phyloP scores from a whole-genome alignment of 35 echinoderm and acorn worm genomes.

The Apostichopus japonicus region DNA sequence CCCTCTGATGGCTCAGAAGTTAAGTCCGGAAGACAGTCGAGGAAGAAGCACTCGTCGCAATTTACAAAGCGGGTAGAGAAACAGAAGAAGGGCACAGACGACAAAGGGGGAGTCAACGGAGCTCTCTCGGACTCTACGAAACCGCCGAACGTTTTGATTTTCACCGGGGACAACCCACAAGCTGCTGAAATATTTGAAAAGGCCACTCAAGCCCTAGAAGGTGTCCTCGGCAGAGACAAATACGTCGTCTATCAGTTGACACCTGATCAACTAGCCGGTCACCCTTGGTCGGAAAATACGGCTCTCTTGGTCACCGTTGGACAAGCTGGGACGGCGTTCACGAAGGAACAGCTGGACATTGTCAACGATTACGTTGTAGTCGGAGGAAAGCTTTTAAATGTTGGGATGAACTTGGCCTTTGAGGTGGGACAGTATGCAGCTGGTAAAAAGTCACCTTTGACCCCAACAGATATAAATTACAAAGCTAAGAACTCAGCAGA shows the following conservation, averaged over 20 bases:
- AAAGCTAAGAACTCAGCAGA: conserved; percentile 46
- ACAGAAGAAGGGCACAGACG: conserved; percentile 32
- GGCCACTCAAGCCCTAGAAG: conserved; percentile 57
- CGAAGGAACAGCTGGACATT: conserved; percentile 33
- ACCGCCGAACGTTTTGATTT: conserved; percentile 88
- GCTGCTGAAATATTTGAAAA: conserved; percentile 52
- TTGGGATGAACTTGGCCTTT: conserved; percentile 55
- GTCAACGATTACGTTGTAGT: conserved; percentile 58
- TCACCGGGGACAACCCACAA: conserved; percentile 55
- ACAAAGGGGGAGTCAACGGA: conserved; percentile 9
- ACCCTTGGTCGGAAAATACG: conserved; percentile 94
- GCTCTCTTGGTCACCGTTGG: conserved; percentile 63
- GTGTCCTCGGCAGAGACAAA: conserved; percentile 72
- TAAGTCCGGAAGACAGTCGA: conserved; percentile 4
- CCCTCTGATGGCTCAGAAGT: neutral
- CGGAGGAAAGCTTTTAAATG: conserved; percentile 59
- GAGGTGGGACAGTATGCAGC: conserved; percentile 37
- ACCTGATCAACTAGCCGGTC: conserved; percentile 47
- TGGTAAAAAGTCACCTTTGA: neutral
- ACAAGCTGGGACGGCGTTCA: neutral
- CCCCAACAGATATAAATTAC: conserved; percentile 11
- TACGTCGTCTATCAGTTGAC: conserved; percentile 91
- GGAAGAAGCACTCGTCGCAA: conserved; percentile 79
- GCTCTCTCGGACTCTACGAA: conserved; percentile 34
- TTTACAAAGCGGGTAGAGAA: conserved; percentile 79